Base-by-base conservation (phyloP, 2,888 invertebrate genomes). In the Eupithecia insigniata region DNA sequence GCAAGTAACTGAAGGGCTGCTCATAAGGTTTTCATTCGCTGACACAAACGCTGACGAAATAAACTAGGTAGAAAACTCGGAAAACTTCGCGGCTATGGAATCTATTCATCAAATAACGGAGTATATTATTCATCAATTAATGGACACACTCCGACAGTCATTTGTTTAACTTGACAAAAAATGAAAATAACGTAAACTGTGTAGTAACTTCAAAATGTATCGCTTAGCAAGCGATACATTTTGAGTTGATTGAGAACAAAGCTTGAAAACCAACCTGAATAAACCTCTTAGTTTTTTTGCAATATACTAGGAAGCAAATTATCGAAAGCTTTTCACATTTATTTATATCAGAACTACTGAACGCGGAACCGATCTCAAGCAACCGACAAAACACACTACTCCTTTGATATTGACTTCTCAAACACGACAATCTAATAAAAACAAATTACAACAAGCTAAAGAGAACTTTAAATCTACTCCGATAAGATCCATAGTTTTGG, bases 351-450 rank as follows among this genome's bases (percentile, higher is more conserved):
- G 43, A 32, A 66, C 28, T 36, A 39, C 30, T 22, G 51, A 73
- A 69, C 22, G 67, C 71, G 74, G 71, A 74, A 74, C 74, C 43
- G 62, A 62, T 71, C 51, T 7, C 71, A 36, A 62, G 66, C 62
- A 68, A 65, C 32, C 72, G 62, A 67, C 72, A 67, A 74, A 74
- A 68, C 60, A 36, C 28, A 74, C 74, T 71, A 71, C 39, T 22
- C 18, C 26, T 39, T 62, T 34, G 36, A 70, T 55, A 34, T 70
- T 69, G 60, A 62, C 46, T 69, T 22, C 39, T 36, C 65, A 39
- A 16, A 65, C 55, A 70, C 66, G 55, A 43, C 55, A 61, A 68
- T 66, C 61, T 18, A 39, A 67, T 26, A 36, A 60, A 67, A 66
- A 62, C 16, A 22, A 32, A 67, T 39, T 30, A n/a, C 34, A 46